Base-by-base conservation (phyloP, 2,888 invertebrate species). In the Amphimallon solstitiale region DNA sequence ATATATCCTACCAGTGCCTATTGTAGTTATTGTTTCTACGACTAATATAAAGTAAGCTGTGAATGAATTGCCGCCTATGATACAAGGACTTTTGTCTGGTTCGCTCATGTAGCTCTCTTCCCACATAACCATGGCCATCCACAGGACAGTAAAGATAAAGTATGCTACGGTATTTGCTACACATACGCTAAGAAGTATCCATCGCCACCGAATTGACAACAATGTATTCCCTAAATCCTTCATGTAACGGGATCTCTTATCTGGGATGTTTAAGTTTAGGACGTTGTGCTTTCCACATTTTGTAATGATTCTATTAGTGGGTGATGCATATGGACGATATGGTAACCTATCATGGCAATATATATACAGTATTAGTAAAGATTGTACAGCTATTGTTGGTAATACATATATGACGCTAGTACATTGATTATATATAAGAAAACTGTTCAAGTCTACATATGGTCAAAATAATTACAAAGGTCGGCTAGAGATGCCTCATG, bases 121-220 rank as follows among this genome's bases (percentile, higher is more conserved):
- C 17, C 29, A 52, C 5, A 19, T 7, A 3, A 64, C 69, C 34
- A 71, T 68, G 10, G 63, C 15, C 71, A 68, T 70, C 71, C 72
- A 74, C 14, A 68, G 14, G 4, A 70, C 45, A 7, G 69, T 69
- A 43, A 71, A 72, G 15, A 64, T 14, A 9, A 73, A n/a, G 60
- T 69, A 74, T 9, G 69, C 70, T 40, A 70, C 29, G 34, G 74
- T 74, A 64, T 79, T 77, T 0, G 77, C 78, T 35, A 78, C 14
- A 65, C 74, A 72, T 7, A 79, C 56, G 21, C 76, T 73, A 0
- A 90, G 76, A 1, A 91, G 81, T 1, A 91, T 87, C 84, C 88
- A 90, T 6, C 91, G 84, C 93, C 93, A 93, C 79, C 88, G 87
- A 70, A 89, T 87, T 80, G 91, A 91, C 38, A 93, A 86, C 80